phyloP scores from a whole-genome alignment of 2,113 vertebrate genomes.

The Protomyctophum bolini region DNA sequence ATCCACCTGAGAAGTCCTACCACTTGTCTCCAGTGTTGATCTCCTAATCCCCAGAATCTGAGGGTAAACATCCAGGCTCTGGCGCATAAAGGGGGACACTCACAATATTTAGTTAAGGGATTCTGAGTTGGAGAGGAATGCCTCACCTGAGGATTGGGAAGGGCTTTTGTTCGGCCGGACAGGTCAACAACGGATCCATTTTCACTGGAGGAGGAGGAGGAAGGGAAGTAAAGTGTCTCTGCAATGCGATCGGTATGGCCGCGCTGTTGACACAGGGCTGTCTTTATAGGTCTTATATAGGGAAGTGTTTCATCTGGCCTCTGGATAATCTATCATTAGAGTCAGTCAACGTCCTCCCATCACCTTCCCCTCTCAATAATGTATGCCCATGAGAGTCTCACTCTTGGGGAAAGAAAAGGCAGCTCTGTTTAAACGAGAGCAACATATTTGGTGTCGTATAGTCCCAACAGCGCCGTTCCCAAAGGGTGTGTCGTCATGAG shows the following conservation, averaged over 20 bases:
- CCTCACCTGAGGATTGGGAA: conserved; percentile 78
- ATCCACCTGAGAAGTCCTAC: conserved; percentile 16
- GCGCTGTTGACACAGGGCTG: conserved; percentile 69
- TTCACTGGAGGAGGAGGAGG: conserved; percentile 60
- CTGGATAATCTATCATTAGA: conserved; percentile 38
- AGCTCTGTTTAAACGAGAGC: no score
- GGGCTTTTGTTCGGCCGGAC: conserved; percentile 68
- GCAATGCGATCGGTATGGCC: not conserved
- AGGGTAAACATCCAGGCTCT: conserved; percentile 75
- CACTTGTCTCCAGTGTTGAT: conserved; percentile 48
- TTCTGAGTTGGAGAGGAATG: conserved; percentile 82
- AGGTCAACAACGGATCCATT: conserved; percentile 76
- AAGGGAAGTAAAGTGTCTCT: not conserved
- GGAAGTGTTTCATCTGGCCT: conserved; percentile 45
- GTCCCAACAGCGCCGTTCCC: no score
- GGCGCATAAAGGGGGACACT: conserved; percentile 79
- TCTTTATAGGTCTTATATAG: conserved; percentile 55
- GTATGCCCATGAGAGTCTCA: no score
- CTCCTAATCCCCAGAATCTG: conserved; percentile 75
- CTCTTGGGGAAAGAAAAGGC: no score
- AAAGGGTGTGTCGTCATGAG: no score
- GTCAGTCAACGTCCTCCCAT: conserved; percentile 45
- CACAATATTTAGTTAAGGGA: conserved; percentile 86
- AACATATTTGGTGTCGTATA: no score
- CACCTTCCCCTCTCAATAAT: no score